Percentiles rank a stretch among this genome's conserved stretches.
Conservation (phyloP, 2,113 vertebrate genomes). For the Vulpes vulpes region DNA sequence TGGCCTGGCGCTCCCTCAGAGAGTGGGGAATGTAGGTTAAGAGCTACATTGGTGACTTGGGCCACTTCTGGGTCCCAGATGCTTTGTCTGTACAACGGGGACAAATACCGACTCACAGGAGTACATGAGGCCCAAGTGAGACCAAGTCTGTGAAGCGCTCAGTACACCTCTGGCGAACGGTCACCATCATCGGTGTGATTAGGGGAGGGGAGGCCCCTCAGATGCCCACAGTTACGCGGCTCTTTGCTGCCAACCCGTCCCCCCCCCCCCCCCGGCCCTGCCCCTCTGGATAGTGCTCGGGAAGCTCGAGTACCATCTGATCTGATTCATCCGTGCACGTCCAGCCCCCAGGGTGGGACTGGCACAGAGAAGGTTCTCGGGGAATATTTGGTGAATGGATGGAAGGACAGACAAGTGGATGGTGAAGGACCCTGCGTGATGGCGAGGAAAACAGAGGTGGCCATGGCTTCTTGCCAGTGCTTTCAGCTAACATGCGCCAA, state of each 20-base stretch:
- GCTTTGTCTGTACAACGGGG: background rate
- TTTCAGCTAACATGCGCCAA: background rate
- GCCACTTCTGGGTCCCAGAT: background rate
- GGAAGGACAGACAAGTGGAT: accelerated
- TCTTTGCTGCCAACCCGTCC: background rate
- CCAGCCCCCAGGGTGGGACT: background rate
- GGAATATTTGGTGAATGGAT: background rate
- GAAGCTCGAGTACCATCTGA: background rate
- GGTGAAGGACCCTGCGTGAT: background rate
- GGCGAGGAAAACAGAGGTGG: background rate
- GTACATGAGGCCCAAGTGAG: background rate
- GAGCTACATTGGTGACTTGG: background rate
- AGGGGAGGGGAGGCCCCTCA: background rate
- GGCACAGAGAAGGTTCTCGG: background rate
- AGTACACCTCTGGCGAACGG: background rate
- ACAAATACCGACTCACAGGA: background rate
- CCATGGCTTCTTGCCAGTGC: background rate
- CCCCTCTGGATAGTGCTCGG: background rate
- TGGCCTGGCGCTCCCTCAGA: too few relatives aligned
- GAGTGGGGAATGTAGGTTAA: background rate
- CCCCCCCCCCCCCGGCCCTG: background rate
- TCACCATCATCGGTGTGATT: accelerated
- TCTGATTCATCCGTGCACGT: background rate
- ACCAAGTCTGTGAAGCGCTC: background rate
- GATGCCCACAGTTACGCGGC: accelerated